Evolutionary conservation across 2,113 vertebrate genomes (phyloP), one percentile per base, ranked within the genome.

Genomic region (Cyprinus carpio): DNA sequence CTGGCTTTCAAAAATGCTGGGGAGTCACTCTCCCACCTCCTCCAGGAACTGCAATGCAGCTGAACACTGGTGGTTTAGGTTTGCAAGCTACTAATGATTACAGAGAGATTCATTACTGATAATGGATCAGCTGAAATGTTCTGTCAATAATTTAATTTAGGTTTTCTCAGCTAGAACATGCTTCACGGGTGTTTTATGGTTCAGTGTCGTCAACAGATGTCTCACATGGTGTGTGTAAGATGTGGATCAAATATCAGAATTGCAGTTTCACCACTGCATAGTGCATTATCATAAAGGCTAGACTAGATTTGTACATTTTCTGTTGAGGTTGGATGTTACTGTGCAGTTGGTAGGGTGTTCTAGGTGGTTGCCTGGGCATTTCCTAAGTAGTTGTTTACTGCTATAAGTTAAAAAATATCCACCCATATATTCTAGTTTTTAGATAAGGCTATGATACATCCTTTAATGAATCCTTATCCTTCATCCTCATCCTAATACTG

Each of bases 1-100:
- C 91, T 91, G 90, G 89, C 93, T 94, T 92, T 94, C 91, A 92
- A 92, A 92, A 75, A 51, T 91, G 90, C 91, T 91, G 88, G 91
- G 92, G 92, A 92, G 92, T 92, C 90, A 92, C 90, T 91, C 93
- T 89, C 86, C 91, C 81, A 92, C 93, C 92, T 87, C 88, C 87
- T 88, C 90, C 87, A 87, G 86, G 87, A 88, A 91, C 91, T 92
- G 80, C 90, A 93, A 90, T 85, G 11, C 46, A 46, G 80, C 75
- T 82, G 78, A 84, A 89, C 85, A 72, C 87, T 89, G 25, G 54
- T 34, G 85, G 65, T 49, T 84, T 87, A 83, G 87, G 89, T 86
- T 87, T 67, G 10, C 84, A 86, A 88, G 87, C 83, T 88, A 87
- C 83, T 88, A 87, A 80, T 88, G 79, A 87, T 80, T 78, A 88